phyloP scores from a whole-genome alignment of 2,113 vertebrate genomes.

The Furnarius figulus region DNA sequence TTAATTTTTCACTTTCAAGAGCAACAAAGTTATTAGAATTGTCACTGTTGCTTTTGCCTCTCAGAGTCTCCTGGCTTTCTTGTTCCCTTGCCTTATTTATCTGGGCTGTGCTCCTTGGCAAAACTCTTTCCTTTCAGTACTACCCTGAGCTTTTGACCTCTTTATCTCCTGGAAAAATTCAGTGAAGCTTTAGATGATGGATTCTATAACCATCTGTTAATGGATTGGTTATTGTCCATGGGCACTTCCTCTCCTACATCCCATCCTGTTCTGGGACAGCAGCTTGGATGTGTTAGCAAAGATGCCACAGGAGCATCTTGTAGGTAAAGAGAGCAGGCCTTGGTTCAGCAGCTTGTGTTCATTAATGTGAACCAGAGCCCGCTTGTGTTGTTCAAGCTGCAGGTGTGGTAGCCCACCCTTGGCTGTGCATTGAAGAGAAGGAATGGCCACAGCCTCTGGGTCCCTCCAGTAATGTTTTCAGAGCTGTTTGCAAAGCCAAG shows the following conservation, averaged over 20 bases:
- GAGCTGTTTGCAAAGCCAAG: not conserved
- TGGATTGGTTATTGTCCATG: not conserved
- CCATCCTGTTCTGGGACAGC: not conserved
- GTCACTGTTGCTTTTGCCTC: not conserved
- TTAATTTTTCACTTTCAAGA: not conserved
- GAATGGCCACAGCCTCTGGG: not conserved
- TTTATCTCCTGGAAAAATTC: not conserved
- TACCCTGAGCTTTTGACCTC: not conserved
- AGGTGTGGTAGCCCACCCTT: no score
- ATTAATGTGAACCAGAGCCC: not conserved
- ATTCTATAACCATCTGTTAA: not conserved
- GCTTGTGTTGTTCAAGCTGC: fast-evolving
- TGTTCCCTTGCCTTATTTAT: not conserved
- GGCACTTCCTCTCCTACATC: not conserved
- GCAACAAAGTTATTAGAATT: not conserved
- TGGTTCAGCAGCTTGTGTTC: not conserved
- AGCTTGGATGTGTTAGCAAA: not conserved
- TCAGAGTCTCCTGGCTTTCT: not conserved
- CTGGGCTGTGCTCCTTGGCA: not conserved
- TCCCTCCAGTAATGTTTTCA: not conserved
- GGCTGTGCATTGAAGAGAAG: not conserved
- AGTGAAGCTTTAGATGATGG: not conserved
- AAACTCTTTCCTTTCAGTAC: not conserved
- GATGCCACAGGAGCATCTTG: not conserved
- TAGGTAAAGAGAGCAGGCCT: not conserved